phyloP scores from a whole-genome alignment of 2,113 vertebrate genomes.

The Eidolon helvum region DNA sequence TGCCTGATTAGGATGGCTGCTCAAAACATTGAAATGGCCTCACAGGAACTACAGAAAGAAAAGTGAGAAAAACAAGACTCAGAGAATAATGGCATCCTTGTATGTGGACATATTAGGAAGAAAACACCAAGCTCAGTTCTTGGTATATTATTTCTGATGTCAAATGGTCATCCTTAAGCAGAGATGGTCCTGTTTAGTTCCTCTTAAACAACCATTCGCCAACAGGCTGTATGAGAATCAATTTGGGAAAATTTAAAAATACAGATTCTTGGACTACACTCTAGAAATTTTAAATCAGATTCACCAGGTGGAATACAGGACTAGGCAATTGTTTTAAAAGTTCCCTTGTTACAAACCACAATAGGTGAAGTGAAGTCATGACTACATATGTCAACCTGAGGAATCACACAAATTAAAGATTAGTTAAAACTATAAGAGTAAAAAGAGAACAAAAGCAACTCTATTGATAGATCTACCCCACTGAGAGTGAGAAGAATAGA shows the following conservation, averaged over 20 bases:
- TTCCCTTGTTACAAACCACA: neutral
- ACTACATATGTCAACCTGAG: neutral
- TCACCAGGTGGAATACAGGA: neutral
- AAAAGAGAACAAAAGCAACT: neutral
- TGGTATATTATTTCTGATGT: neutral
- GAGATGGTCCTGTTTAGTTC: neutral
- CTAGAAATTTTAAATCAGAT: neutral
- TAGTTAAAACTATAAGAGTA: neutral
- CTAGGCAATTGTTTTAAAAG: neutral
- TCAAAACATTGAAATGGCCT: neutral
- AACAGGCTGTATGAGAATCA: neutral
- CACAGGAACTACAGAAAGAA: neutral
- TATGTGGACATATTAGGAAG: neutral
- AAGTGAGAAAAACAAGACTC: neutral
- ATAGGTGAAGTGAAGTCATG: neutral
- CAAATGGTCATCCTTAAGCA: neutral
- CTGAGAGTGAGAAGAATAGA: neutral
- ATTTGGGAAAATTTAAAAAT: neutral
- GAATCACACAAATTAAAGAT: neutral
- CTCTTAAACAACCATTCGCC: neutral
- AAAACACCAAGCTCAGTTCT: neutral
- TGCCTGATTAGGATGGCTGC: neutral
- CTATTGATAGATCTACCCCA: neutral
- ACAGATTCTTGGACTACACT: neutral
- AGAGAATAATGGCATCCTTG: neutral